Base-by-base conservation (phyloP, 2,113 vertebrate genomes). In the Dolichotis patagonum region DNA sequence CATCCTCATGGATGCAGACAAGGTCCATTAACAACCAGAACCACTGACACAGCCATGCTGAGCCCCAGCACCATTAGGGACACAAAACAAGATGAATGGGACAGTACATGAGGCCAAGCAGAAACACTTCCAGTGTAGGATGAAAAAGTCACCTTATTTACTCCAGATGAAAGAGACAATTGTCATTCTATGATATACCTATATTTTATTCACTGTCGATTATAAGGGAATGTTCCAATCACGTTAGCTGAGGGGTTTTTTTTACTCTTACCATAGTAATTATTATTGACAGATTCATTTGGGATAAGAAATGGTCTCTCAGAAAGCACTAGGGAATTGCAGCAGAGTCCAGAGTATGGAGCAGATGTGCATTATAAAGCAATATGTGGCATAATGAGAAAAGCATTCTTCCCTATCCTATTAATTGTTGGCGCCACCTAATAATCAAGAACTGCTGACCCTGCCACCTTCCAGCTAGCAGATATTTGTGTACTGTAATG, bases 281-380 rank as follows among this genome's bases (percentile, higher is more conserved):
- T 97, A 95, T 62, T 87, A 95, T 90, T 96, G 92, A 97, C 90
- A 93, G 96, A 84, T 90, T 96, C 91, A 96, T 96, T 97, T 98
- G 4, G 1, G 49, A 32, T 87, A 85, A 89, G 93, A 92, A 96
- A 96, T 30, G 80, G 65, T 43, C 46, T 88, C 90, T 94, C 95
- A 77, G 85, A 80, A 97, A 96, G 77, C 92, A 82, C 78, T 41
- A 26, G 63, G 71, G 86, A 56, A 82, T 85, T 95, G 0, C 3
- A 90, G 97, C 77, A 75, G 78, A 90, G 63, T 62, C 52, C 17
- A 0, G 87, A 26, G 78, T 95, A 28, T 28, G 95, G 96, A 98
- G 92, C 98, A 98, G 98, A 97, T 98, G 97, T 97, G 95, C 77
- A 97, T 94, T 94, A 96, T 96, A 96, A 86, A 97, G 91, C 85